These are phyloP conservation scores for Halocynthia roretzi DNA, from an alignment of 23 tunicate genomes.

Conservation along the genomic window DNA sequence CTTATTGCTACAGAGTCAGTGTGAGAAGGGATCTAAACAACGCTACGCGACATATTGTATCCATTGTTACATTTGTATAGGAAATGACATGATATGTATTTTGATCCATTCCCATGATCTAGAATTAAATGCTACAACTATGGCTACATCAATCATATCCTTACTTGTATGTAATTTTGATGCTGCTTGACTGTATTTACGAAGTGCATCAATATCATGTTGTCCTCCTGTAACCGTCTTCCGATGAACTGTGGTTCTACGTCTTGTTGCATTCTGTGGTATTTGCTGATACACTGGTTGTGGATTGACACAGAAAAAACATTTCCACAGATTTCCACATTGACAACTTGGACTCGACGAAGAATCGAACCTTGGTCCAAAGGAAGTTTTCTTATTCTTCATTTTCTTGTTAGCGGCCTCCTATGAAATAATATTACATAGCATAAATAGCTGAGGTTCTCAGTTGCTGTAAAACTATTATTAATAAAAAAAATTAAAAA, in stretches of 20 bases:
- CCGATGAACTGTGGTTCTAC: conserved; percentile 17
- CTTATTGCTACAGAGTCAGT: too few relatives aligned
- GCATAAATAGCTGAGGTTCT: not conserved
- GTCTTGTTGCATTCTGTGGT: conserved; percentile 8
- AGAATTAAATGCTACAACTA: too few relatives aligned
- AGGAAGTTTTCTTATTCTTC: too few relatives aligned
- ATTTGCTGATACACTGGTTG: conserved; percentile 25
- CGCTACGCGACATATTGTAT: too few relatives aligned
- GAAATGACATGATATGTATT: too few relatives aligned
- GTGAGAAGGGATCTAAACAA: too few relatives aligned
- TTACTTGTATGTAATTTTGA: too few relatives aligned
- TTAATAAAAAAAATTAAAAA: too few relatives aligned
- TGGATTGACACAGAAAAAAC: conserved; percentile 61
- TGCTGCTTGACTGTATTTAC: not conserved
- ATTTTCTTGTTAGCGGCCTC: conserved; percentile 23
- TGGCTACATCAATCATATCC: too few relatives aligned
- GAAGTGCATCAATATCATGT: conserved; percentile 4
- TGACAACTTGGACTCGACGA: conserved; percentile 61
- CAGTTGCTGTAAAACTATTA: too few relatives aligned
- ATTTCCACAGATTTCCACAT: conserved; percentile 71
- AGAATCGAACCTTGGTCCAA: conserved; percentile 21
- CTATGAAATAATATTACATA: conserved; percentile 9
- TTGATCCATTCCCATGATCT: too few relatives aligned
- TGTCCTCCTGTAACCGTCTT: not conserved
- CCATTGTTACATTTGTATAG: too few relatives aligned